These are phyloP conservation scores for Eupleurogrammus muticus DNA, from an alignment of 2,797 vertebrate genomes.

Conservation along the genomic window DNA sequence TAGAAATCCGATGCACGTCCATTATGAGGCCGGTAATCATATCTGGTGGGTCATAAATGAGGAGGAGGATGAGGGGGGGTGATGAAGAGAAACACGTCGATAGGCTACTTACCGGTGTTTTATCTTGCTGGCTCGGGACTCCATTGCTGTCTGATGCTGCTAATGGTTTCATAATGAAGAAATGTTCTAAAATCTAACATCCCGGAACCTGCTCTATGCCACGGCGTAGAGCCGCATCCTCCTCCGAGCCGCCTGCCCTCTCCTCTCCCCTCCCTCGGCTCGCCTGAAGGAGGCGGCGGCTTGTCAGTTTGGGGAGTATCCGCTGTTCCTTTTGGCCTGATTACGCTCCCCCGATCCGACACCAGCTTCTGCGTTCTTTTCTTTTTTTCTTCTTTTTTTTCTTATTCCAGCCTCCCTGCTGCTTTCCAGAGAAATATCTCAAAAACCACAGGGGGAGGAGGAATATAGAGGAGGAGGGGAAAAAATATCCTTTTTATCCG, in stretches of 20 bases:
- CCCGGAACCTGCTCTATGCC: constrained; percentile 79
- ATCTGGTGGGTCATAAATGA: constrained; percentile 66
- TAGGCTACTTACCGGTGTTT: constrained; percentile 93
- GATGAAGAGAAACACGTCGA: constrained; percentile 55
- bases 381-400: constrained; percentile 5
- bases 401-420: constrained; percentile 77
- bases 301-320: constrained; percentile 85
- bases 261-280: constrained; percentile 37
- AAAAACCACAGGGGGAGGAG: constrained; percentile 27
- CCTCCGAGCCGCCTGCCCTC: constrained; percentile 67
- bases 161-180: constrained; percentile 99
- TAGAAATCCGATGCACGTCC: constrained; percentile 74
- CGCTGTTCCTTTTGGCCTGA: constrained; percentile 77
- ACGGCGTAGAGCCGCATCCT: constrained; percentile 58
- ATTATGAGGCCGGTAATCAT: constrained; percentile 72
- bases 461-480: no score
- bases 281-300: constrained; percentile 67
- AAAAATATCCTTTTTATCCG: constrained; percentile 57
- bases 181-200: constrained; percentile 91
- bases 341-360: constrained; percentile 46
- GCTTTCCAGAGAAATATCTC: constrained; percentile 61
- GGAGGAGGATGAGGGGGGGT: neutral
- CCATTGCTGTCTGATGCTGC: constrained; percentile 95
- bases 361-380: constrained; percentile 31
- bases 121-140: constrained; percentile 97